Percentiles rank a stretch among this genome's conserved stretches.
Evolutionary conservation across 1,140 invertebrate species (phyloP).

Genomic region (Dysdera silvatica): DNA sequence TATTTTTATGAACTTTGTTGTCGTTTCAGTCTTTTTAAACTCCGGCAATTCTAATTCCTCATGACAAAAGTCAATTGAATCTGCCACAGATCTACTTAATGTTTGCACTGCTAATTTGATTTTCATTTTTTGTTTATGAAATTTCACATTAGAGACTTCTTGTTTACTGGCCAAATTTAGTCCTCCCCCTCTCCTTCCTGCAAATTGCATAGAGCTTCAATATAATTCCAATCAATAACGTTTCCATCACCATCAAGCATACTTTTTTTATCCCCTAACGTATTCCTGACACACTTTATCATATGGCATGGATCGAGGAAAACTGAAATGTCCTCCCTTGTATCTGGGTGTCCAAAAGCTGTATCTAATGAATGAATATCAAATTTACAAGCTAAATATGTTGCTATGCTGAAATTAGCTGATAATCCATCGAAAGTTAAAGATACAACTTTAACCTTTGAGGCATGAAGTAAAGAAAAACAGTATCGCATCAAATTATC

Average conservation of each 20-base stretch:
- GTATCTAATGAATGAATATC: not conserved
- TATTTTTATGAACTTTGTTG: not conserved
- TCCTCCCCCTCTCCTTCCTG: not conserved
- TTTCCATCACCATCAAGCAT: not conserved
- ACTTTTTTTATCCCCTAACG: not conserved
- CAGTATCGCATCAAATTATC: not conserved
- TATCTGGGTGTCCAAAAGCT: not conserved
- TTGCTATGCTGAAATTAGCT: not conserved
- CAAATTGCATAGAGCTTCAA: not conserved
- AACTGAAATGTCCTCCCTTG: not conserved
- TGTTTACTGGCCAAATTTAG: not conserved
- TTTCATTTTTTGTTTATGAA: not conserved
- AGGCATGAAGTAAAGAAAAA: not conserved
- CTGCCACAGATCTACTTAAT: not conserved
- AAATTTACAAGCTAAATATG: not conserved
- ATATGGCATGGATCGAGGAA: not conserved
- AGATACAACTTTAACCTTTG: not conserved
- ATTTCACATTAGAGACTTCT: not conserved
- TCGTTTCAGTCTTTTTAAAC: not conserved
- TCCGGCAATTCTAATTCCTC: not conserved
- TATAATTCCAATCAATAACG: not conserved
- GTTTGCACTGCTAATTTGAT: not conserved
- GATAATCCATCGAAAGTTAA: not conserved
- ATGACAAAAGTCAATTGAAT: not conserved
- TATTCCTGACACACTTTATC: not conserved